Base-by-base conservation (phyloP, 2,797 vertebrate genomes). In the Enteromius paludinosus region DNA sequence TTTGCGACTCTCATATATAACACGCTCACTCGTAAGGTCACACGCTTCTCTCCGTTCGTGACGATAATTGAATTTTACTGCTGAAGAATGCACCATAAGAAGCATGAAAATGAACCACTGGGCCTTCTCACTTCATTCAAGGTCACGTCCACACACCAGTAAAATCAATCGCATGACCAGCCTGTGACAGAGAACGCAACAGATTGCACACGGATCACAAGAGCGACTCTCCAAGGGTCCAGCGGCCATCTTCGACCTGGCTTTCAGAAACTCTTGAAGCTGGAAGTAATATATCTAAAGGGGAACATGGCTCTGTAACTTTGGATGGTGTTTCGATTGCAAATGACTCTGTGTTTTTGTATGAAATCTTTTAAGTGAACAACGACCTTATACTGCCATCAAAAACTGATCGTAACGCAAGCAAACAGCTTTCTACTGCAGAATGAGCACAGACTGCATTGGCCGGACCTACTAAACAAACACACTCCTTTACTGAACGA, bases 91-190 rank as follows among this genome's bases (percentile, higher is more conserved):
- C 30, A 4, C 49, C 56, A 43, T 73, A 74, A 73, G 81, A 47
- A 18, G 49, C 65, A 76, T 72, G 70, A 80, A 41, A 79, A 79
- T 66, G 49, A 47, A 75, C 30, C 17, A 23, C 1, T 4, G 8
- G 30, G 62, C 35, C 56, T 75, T 30, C n/a, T 45, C 33, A 35
- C 23, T 76, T 82, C 69, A 35, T 71, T 74, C 81, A 83, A 75
- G 84, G 84, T 86, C 81, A 65, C 14, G 14, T 65, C 45, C 65
- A 1, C 64, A 33, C 64, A 54, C 70, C 81, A 66, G 64, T 80
- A 65, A 70, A 83, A 80, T 28, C 80, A 82, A 41, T 62, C 18
- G 12, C 20, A 17, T 45, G 38, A 49, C 28, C 35, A 18, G 41
- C 5, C 25, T 49, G 71, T 18, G 41, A 41, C 43, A 41, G n/a